Percentiles rank a stretch among this genome's conserved stretches.
These are phyloP conservation scores for Aspidiotus rigidus DNA, from an alignment of 2,888 invertebrate species.

Conservation along the genomic window DNA sequence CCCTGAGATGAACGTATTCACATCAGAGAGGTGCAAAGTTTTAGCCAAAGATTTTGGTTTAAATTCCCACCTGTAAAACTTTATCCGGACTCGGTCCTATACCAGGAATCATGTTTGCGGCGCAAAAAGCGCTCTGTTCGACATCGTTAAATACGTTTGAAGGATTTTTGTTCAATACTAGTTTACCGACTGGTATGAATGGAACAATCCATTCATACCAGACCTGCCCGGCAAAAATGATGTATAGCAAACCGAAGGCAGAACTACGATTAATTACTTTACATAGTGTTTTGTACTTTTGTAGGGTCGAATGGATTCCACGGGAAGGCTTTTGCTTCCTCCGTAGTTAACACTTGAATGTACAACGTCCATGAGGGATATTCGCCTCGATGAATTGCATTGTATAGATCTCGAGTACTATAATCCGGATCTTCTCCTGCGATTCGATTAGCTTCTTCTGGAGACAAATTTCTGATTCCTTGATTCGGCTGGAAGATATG, in stretches of 20 bases:
- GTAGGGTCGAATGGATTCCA: constrained; percentile 92
- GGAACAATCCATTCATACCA: no score
- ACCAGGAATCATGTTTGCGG: no score
- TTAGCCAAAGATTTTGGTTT: neutral
- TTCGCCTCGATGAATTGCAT: constrained; percentile 68
- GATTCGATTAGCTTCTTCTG: constrained; percentile 59
- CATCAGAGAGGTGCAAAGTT: neutral
- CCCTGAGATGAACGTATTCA: constrained; percentile 48
- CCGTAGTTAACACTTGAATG: constrained; percentile 83
- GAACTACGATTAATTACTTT: constrained; percentile 28
- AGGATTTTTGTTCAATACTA: no score
- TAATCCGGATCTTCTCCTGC: constrained; percentile 78
- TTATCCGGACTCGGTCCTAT: no score
- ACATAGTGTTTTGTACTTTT: constrained; percentile 48
- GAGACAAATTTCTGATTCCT: constrained; percentile 70
- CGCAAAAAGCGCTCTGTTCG: no score
- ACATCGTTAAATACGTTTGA: no score
- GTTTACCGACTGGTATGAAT: no score
- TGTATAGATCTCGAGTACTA: constrained; percentile 76
- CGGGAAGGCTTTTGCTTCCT: constrained; percentile 65
- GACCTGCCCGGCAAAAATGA: no score
- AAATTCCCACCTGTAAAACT: no score
- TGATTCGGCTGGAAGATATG: constrained; percentile 58
- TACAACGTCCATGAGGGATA: constrained; percentile 69
- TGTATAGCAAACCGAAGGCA: no score